A percentile compares a stretch with the other conserved stretches of the same genome.
Conservation (phyloP, 1,140 invertebrate species). For the Drosophila neocordata region DNA sequence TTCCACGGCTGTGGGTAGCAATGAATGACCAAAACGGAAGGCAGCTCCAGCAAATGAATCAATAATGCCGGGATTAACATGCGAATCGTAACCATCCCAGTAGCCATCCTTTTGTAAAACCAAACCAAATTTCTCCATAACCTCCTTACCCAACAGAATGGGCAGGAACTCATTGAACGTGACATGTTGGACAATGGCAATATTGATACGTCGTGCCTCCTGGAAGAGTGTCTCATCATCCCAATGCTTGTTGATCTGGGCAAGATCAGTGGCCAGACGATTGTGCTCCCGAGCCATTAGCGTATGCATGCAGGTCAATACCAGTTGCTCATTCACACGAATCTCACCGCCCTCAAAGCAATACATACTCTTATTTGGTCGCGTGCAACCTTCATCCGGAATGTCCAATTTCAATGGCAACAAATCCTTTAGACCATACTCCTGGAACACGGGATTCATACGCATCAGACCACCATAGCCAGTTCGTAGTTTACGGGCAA, state of each 20-base stretch:
- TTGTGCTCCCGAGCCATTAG: slow-evolving; percentile 95
- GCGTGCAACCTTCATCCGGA: slow-evolving; percentile 95
- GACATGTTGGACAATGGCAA: slow-evolving; percentile 96
- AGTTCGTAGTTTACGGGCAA: slow-evolving; percentile 89
- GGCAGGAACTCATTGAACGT: slow-evolving; percentile 98
- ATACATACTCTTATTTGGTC: slow-evolving; percentile 93
- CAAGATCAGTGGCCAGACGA: slow-evolving; percentile 89
- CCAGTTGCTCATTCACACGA: slow-evolving; percentile 95
- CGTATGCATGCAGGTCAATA: slow-evolving; percentile 95
- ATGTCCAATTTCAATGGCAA: slow-evolving; percentile 94
- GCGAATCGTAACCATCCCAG: slow-evolving; percentile 94
- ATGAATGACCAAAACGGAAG: slow-evolving; percentile 94
- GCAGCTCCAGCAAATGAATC: slow-evolving; percentile 94
- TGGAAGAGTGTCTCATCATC: slow-evolving; percentile 97
- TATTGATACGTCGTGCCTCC: slow-evolving; percentile 94
- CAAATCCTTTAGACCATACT: slow-evolving; percentile 94
- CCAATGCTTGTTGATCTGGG: slow-evolving; percentile 95
- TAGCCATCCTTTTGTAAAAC: slow-evolving; percentile 93
- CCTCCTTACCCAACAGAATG: slow-evolving; percentile 95
- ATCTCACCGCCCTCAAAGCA: slow-evolving; percentile 97
- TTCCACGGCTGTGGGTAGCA: slow-evolving; percentile 93
- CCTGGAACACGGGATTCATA: slow-evolving; percentile 94
- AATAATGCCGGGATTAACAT: slow-evolving; percentile 93
- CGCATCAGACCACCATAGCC: slow-evolving; percentile 90
- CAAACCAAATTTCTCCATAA: slow-evolving; percentile 95